Base-by-base conservation (phyloP, 2,888 invertebrate genomes). In the Lymantria dispar region DNA sequence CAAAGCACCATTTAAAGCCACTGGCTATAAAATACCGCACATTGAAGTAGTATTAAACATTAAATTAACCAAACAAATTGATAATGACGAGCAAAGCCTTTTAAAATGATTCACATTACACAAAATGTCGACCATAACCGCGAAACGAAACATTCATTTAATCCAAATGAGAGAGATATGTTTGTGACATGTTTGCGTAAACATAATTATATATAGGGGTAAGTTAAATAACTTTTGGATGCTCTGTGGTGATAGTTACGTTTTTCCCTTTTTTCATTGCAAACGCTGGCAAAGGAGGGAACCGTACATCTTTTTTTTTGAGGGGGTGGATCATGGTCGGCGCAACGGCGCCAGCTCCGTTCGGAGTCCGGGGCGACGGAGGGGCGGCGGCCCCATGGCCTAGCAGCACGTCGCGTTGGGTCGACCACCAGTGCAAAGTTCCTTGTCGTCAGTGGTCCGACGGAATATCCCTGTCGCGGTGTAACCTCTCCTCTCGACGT, bases 171-270 rank as follows among this genome's bases (percentile, higher is more conserved):
- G 29, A 50, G 36, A 47, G 37, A 41, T 43, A 33, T 38, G 22
- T 38, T 43, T 22, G 13, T 41, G 47, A 50, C 42, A 15, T 50
- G 50, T 37, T 48, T 45, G 42, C 37, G 22, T n/a, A 43, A 47
- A 22, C 36, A 36, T 42, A 41, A 42, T 47, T 42, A 47, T 40
- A 41, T 11, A 22, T 9, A 43, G n/a, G n/a, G 15, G 22, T 22
- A 22, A 5, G 5, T 22, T 22, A 22, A 22, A 22, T 22, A 22
- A 22, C 22, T 22, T 22, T 22, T 22, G 22, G 5, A 22, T 22
- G 5, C 5, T 22, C 2, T 22, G 22, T 22, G 22, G 22, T 22
- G 22, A 5, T 5, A 22, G 5, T 22, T 2, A 22, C n/a, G 38
- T 8, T 5, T 38, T 11, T 8, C n/a, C n/a, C n/a, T 38, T 38